Base-by-base conservation (phyloP, 2,797 vertebrate genomes). In the Coluber constrictor region DNA sequence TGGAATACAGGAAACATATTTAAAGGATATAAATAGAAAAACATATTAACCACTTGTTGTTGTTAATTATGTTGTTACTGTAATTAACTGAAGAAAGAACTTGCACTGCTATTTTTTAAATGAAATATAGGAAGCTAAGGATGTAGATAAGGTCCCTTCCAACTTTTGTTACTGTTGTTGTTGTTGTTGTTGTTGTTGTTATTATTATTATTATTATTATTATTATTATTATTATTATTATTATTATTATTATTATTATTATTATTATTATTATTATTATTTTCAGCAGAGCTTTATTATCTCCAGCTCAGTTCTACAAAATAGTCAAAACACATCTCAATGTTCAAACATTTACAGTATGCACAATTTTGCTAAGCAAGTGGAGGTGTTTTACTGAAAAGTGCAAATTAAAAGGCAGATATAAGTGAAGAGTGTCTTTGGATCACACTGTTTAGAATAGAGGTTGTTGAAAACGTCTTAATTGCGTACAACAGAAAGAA, bases 241-340 rank as follows among this genome's bases (percentile, higher is more conserved):
- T 43, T 43, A 43, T 43, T 43, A 43, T 43, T 43, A 43, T 43
- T 43, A 47, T 47, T 47, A 51, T 51, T 51, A 51, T 51, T 51
- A 51, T 96, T 43, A 43, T 43, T 43, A 43, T 47, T 47, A 47
- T 47, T 47, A 51, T 51, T 51, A 51, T 51, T 51, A 51, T 93
- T 95, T 90, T 96, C 94, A 59, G 93, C 94, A 92, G 83, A 5
- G 55, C 94, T 97, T 97, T 97, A 95, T 97, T 97, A 94, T 95
- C 63, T 96, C 95, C 96, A 94, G 70, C 37, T 61, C 93, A 94
- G 92, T 87, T 97, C 96, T 95, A 95, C 90, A 87, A 92, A 97
- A 94, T 95, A 94, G 96, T 79, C 93, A 94, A 95, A 96, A 90
- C 93, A 96, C 86, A 94, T 32, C 32, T 88, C 79, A 94, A 93